Conservation (phyloP, 2,113 vertebrate genomes). For the Aspidoscelis tigris region DNA sequence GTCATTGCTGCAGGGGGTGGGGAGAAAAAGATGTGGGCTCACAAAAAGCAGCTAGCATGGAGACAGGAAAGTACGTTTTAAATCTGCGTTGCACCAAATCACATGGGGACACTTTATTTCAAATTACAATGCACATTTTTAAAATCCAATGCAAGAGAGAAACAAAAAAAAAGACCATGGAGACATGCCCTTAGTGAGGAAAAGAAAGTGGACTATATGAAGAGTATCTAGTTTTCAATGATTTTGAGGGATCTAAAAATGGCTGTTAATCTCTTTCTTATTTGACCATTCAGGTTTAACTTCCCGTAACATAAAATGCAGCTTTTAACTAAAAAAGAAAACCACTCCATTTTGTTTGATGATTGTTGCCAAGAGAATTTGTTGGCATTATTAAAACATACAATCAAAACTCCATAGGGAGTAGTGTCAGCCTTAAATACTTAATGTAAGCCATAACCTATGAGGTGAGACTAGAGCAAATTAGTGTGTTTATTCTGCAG, state of each 20-base stretch:
- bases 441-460: slow-evolving; percentile 28
- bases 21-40: too few relatives aligned
- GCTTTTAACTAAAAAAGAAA: slow-evolving; percentile 17
- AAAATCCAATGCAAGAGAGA: too few relatives aligned
- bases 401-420: slow-evolving; percentile 20
- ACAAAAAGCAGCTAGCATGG: too few relatives aligned
- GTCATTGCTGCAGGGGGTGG: too few relatives aligned
- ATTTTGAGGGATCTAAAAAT: not conserved
- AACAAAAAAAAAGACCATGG: too few relatives aligned
- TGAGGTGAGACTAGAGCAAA: slow-evolving; percentile 5
- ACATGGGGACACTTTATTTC: too few relatives aligned
- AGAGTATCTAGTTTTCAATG: not conserved
- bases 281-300: not conserved
- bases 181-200: not conserved
- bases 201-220: not conserved
- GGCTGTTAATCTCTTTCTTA: not conserved
- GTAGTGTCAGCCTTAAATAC: slow-evolving; percentile 20
- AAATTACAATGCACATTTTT: too few relatives aligned
- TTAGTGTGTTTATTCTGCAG: not conserved
- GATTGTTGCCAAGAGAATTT: slow-evolving; percentile 21
- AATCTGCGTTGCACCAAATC: too few relatives aligned
- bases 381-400: slow-evolving; percentile 15
- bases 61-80: too few relatives aligned
- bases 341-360: slow-evolving; percentile 8
- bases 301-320: not conserved